Evolutionary conservation across 2,113 vertebrate species (phyloP), one percentile per base, ranked within the genome.

Genomic region (Struthio camelus): DNA sequence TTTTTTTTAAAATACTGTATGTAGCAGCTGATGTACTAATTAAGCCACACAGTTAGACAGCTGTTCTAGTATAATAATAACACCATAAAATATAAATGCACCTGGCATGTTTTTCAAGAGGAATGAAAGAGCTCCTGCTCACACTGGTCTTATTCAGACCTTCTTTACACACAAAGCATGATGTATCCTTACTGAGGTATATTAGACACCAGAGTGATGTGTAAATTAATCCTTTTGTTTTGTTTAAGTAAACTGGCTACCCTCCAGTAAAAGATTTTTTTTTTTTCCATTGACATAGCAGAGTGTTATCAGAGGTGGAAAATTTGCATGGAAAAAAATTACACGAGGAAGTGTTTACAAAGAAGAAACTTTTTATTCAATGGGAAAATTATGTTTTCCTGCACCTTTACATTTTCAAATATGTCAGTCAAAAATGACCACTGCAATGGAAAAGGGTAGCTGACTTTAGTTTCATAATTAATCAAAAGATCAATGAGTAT

Each of bases 391-490:
- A 5, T 34, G 14, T 67, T 89, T 12, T 11, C 2, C 10, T 69
- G 1, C 17, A 44, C 10, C 8, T 50, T 76, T 56, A 18, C 1
- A 36, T 32, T 38, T 90, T 91, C 14, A 61, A 61, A 93, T 71
- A 76, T 17, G 17, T n/a, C 42, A 76, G 4, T 25, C 78, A 42
- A 64, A 88, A 94, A 77, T 90, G 73, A 89, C 38, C 30, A 56
- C 65, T 89, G 64, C 34, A 78, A n/a, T 54, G 28, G 46, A 78
- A 94, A 82, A 94, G 17, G 54, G 92, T 34, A 14, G 5, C 18
- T 93, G 66, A 66, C 50, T 95, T 94, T 94, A 56, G 85, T 88
- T 97, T 85, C 76, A 28, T 81, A 91, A 96, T 96, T 97, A 97
- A 96, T 93, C 96, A 86, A 92, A 97, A 96, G 72, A 93, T 97